A percentile compares a stretch with the other conserved stretches of the same genome.
Evolutionary conservation across 2,888 invertebrate species (phyloP).

Genomic region (Sarcophaga carnaria): DNA sequence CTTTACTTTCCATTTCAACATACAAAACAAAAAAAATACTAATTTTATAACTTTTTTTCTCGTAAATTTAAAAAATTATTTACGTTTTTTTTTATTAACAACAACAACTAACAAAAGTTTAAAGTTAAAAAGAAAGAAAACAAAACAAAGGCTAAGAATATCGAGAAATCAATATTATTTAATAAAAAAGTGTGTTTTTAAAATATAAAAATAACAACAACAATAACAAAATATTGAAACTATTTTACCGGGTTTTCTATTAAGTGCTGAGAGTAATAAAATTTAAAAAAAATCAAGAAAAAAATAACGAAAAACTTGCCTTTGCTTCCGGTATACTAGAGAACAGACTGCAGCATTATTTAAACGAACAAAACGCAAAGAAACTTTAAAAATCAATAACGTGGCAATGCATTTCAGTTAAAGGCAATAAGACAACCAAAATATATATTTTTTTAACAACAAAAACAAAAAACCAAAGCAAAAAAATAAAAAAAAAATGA

Average conservation of each 20-base stretch:
- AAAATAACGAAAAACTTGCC: slow-evolving; percentile 47
- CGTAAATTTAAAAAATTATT: slow-evolving; percentile 47
- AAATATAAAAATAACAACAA: slow-evolving; percentile 31
- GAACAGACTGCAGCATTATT: slow-evolving; percentile 20
- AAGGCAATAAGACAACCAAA: slow-evolving; percentile 23
- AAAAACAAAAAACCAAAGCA: slow-evolving; percentile 21
- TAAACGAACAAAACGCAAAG: slow-evolving; percentile 5
- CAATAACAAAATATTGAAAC: slow-evolving; percentile 20
- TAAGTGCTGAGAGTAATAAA: no score
- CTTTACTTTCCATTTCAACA: slow-evolving; percentile 70
- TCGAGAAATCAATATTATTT: background rate
- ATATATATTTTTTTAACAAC: slow-evolving; percentile 10
- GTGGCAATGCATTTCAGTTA: slow-evolving; percentile 58
- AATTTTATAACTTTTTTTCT: slow-evolving; percentile 42
- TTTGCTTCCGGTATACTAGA: slow-evolving; percentile 36
- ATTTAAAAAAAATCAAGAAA: slow-evolving; percentile 30
- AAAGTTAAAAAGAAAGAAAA: slow-evolving; percentile 61
- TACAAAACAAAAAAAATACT: background rate
- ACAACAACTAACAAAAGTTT: slow-evolving; percentile 63
- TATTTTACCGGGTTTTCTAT: no score
- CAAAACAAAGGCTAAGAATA: slow-evolving; percentile 35
- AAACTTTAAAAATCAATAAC: slow-evolving; percentile 63
- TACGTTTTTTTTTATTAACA: slow-evolving; percentile 47
- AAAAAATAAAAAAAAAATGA: slow-evolving; percentile 49
- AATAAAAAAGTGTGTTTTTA: slow-evolving; percentile 14